These are phyloP conservation scores for Stenichneumon culpator DNA, from an alignment of 2,888 invertebrate genomes.

Conservation along the genomic window DNA sequence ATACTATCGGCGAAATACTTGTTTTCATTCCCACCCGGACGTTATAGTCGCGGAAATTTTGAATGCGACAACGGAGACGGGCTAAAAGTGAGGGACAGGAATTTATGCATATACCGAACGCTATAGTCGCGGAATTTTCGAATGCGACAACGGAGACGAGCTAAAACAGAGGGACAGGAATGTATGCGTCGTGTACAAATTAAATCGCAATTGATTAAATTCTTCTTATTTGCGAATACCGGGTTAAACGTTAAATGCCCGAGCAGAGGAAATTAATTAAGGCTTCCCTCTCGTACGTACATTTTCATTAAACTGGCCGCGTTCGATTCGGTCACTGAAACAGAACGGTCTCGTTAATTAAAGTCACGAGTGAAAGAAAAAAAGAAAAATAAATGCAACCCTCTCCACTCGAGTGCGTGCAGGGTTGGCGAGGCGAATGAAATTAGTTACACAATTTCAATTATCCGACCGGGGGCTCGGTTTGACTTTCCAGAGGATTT, in stretches of 20 bases:
- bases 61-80: background rate
- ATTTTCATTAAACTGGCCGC: constrained; percentile 22
- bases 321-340: constrained; percentile 15
- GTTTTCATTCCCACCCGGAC: background rate
- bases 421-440: constrained; percentile 25
- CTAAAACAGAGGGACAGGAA: too few relatives aligned
- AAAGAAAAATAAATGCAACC: background rate
- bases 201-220: constrained; percentile 6
- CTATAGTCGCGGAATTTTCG: background rate
- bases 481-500: constrained; percentile 30
- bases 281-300: constrained; percentile 2
- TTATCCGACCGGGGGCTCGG: constrained; percentile 4
- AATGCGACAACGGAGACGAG: background rate
- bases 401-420: background rate
- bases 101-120: background rate
- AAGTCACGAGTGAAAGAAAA: constrained; percentile 12
- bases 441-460: constrained; percentile 53
- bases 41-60: background rate
- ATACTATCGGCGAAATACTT: background rate
- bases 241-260: background rate
- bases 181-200: constrained; percentile 2
- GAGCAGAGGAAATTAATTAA: background rate
- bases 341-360: constrained; percentile 39
- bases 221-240: background rate
- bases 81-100: too few relatives aligned